Conservation (phyloP, 2,797 vertebrate genomes). For the Hyperoplus immaculatus region DNA sequence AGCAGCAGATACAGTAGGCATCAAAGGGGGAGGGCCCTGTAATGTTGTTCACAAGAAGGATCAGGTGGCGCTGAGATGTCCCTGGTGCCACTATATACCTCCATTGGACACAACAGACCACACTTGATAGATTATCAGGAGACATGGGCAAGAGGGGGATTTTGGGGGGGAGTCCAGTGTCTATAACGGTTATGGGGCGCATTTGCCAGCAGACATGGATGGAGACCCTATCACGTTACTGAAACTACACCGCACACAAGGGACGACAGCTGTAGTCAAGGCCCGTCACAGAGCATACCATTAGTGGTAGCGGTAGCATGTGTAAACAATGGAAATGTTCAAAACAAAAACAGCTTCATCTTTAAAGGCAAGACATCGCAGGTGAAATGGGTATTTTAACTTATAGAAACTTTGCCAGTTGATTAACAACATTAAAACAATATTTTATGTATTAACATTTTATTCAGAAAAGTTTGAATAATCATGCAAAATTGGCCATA, state of each 20-base stretch:
- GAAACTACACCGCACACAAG: conserved; percentile 74
- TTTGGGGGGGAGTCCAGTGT: conserved; percentile 40
- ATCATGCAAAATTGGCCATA: too few species aligned
- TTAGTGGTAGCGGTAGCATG: conserved; percentile 52
- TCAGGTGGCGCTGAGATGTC: conserved; percentile 59
- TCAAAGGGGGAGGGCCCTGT: conserved; percentile 27
- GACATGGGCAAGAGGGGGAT: conserved; percentile 57
- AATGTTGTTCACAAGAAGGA: conserved; percentile 49
- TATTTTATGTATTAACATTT: too few species aligned
- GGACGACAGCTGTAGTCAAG: conserved; percentile 80
- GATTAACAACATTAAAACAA: too few species aligned
- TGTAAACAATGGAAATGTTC: conserved; percentile 65
- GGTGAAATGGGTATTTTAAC: too few species aligned
- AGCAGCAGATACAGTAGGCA: conserved; percentile 72
- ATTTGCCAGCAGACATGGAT: conserved; percentile 61
- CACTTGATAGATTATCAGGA: conserved; percentile 76
- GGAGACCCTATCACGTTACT: conserved; percentile 74
- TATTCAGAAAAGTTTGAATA: too few species aligned
- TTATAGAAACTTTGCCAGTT: too few species aligned
- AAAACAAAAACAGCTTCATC: conserved; percentile 33
- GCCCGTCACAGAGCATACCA: conserved; percentile 54
- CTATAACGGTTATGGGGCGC: conserved; percentile 55
- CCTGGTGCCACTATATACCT: conserved; percentile 54
- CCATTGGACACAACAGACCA: conserved; percentile 62
- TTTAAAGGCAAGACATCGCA: background rate